These are phyloP conservation scores for Argyra leucocephala DNA, from an alignment of 2,888 invertebrate species.

Conservation along the genomic window DNA sequence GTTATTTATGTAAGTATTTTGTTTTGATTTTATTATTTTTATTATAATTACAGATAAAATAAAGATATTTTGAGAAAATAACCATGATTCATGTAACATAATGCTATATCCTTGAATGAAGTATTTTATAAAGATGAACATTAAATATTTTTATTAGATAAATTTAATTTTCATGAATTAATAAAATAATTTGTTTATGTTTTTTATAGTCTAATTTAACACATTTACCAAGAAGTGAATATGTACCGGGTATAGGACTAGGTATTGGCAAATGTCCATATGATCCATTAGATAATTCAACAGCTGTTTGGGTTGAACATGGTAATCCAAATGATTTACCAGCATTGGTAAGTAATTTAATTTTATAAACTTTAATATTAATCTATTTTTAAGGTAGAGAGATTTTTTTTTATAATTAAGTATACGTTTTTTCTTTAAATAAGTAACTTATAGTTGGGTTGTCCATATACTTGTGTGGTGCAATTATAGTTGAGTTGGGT, in stretches of 20 bases:
- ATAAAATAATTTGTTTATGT: conserved; percentile 21
- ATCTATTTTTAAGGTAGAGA: background rate
- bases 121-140: no score
- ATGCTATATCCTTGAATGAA: background rate
- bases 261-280: conserved; percentile 96
- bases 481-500: background rate
- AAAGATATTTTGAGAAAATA: background rate
- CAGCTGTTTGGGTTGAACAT: conserved; percentile 91
- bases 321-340: conserved; percentile 91
- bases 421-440: background rate
- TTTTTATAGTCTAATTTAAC: conserved; percentile 69
- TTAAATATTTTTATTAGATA: background rate
- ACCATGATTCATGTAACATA: background rate
- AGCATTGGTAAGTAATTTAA: conserved; percentile 52
- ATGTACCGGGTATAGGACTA: conserved; percentile 85
- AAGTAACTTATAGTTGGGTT: background rate
- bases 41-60: background rate
- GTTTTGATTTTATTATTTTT: conserved; percentile 8
- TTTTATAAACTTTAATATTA: no score
- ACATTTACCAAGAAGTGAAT: conserved; percentile 77
- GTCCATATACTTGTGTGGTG: background rate
- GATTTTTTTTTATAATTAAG: background rate
- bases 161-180: background rate
- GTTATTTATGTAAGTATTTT: conserved; percentile 77
- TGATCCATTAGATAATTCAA: conserved; percentile 97